Evolutionary conservation across 2,888 invertebrate genomes (phyloP).

Genomic region (Hemicrepidius hirtus): DNA sequence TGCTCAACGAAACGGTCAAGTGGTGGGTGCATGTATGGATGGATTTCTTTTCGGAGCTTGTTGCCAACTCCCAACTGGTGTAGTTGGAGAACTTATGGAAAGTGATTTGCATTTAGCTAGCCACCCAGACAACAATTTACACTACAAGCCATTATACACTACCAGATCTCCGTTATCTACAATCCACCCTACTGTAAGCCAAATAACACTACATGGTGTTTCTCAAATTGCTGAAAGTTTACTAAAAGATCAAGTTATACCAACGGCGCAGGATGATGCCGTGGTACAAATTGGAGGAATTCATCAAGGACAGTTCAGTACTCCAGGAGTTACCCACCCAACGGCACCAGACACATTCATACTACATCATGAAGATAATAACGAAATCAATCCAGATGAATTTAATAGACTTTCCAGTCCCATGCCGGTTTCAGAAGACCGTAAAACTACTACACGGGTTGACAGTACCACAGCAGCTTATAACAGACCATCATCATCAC

Average conservation of each 20-base stretch:
- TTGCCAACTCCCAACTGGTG: constrained; percentile 81
- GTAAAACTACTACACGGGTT: constrained; percentile 63
- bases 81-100: constrained; percentile 66
- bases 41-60: constrained; percentile 95
- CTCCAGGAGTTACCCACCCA: constrained; percentile 68
- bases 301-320: constrained; percentile 62
- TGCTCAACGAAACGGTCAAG: constrained; percentile 84
- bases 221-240: constrained; percentile 76
- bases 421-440: constrained; percentile 59
- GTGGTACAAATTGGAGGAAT: constrained; percentile 64
- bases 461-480: constrained; percentile 61
- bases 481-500: constrained; percentile 58
- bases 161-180: constrained; percentile 50
- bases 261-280: constrained; percentile 68
- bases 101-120: constrained; percentile 57
- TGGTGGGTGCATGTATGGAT: constrained; percentile 94
- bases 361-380: constrained; percentile 75
- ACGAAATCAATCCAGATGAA: constrained; percentile 68
- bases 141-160: constrained; percentile 35
- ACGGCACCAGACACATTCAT: constrained; percentile 78
- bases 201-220: constrained; percentile 76
- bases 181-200: constrained; percentile 60
- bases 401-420: constrained; percentile 59
- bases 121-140: constrained; percentile 58
- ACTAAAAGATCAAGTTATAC: constrained; percentile 66